A percentile compares a stretch with the other conserved stretches of the same genome.
phyloP scores from a whole-genome alignment of 1,140 invertebrate species.

The Brachionus manjavacas region DNA sequence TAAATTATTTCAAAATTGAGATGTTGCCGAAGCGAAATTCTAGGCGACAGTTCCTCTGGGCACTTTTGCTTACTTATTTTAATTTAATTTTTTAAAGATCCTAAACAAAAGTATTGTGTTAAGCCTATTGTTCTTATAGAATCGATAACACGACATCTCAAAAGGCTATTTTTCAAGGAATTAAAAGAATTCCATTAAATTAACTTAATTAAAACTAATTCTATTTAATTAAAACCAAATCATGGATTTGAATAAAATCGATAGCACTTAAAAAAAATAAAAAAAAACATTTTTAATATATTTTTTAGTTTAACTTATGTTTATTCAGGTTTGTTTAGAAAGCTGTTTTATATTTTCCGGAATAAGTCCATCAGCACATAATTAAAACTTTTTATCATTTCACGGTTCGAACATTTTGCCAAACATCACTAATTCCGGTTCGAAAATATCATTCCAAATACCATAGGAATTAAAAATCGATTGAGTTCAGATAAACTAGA shows the following conservation, averaged over 20 bases:
- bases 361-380: constrained; percentile 1
- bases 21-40: background rate
- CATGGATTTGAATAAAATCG: background rate
- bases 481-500: background rate
- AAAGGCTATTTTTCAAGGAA: background rate
- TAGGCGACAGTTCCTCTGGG: background rate
- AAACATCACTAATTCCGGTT: background rate
- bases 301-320: background rate
- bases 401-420: background rate
- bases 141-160: background rate
- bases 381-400: constrained; percentile 26
- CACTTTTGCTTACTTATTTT: background rate
- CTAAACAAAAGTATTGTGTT: background rate
- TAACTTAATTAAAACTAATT: background rate
- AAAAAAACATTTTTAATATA: background rate
- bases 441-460: background rate
- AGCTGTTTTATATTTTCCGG: background rate
- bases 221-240: background rate
- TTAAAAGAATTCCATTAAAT: background rate
- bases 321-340: background rate
- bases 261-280: background rate
- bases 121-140: background rate
- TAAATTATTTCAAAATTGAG: background rate
- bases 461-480: background rate
- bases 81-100: background rate